Evolutionary conservation across 2,113 vertebrate genomes (phyloP).

Genomic region (Paedocypris sp.): DNA sequence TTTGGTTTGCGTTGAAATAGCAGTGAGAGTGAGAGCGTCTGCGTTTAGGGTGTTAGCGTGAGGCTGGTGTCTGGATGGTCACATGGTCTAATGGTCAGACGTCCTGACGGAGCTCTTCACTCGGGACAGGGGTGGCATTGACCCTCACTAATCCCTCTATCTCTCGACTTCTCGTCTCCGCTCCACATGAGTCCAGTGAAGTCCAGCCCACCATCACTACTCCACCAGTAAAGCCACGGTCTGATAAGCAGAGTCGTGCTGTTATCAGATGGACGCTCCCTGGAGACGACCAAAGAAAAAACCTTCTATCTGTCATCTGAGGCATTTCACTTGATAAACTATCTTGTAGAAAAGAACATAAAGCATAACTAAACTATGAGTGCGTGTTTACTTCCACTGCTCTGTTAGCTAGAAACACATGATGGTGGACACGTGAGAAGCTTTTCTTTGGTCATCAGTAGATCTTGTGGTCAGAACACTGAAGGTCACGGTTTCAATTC

Average conservation of each 20-base stretch:
- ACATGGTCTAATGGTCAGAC: constrained; percentile 9
- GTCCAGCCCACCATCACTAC: constrained; percentile 3
- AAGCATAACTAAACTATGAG: no score
- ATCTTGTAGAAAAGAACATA: neutral
- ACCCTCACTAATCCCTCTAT: neutral
- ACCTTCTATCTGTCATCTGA: constrained; percentile 14
- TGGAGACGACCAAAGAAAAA: constrained; percentile 14
- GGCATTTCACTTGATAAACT: neutral
- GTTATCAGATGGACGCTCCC: constrained; percentile 52
- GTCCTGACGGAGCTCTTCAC: neutral
- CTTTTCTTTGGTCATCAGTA: no score
- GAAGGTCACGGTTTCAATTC: no score
- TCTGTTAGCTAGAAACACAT: no score
- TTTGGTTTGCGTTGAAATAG: no score
- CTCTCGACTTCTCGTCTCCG: constrained; percentile 33
- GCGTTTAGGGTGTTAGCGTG: no score
- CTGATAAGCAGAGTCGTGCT: constrained; percentile 48
- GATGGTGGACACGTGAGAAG: no score
- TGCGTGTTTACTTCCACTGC: no score
- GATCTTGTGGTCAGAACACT: no score
- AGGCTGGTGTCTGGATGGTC: no score
- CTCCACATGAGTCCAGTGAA: neutral
- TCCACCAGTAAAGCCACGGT: constrained; percentile 33
- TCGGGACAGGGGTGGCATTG: neutral
- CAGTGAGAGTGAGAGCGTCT: no score